Evolutionary conservation across 2,888 invertebrate species (phyloP), one percentile per base, ranked within the genome.

Genomic region (Eremobia ochroleuca): DNA sequence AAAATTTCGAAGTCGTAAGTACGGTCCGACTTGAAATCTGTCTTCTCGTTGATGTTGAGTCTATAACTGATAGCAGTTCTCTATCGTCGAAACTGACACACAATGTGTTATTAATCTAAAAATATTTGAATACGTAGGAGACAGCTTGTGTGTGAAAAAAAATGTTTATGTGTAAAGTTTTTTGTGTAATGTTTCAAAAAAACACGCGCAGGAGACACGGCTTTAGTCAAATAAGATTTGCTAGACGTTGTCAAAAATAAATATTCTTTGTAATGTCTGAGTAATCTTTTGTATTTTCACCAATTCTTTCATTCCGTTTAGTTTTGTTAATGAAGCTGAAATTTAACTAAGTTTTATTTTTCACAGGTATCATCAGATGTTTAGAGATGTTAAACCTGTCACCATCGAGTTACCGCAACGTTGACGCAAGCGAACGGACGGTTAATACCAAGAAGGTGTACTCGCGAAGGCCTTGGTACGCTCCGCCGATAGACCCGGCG

Each of bases 301-400:
- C 2, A 25, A 31, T 66, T 31, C 5, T 25, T 70, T 8, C 0
- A 3, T 9, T 25, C 2, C 4, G 9, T 67, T 49, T 67, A 49
- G 5, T 49, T 49, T 52, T 4, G 25, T 52, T 11, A 34, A 6
- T 18, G 5, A 52, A 68, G 11, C 34, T 18, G 1, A 55, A 34
- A n/a, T 68, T 55, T 64, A 80, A 64, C 13, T 0, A 28, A 40
- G 6, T 2, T 28, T 70, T 73, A 52, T 66, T 73, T 86, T 90
- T 90, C 88, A 2, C 94, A 97, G 96, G 95, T 93, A 92, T 95
- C 94, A 93, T 90, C 96, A 94, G 93, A 96, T 96, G 96, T 90
- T 92, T 93, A 96, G 96, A 94, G 94, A 97, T 97, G 96, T 93
- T 97, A 96, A 96, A 96, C 94, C 91, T 94, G 93, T 95, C 96